Conservation (phyloP, 2,797 vertebrate species). For the Xenops minutus region DNA sequence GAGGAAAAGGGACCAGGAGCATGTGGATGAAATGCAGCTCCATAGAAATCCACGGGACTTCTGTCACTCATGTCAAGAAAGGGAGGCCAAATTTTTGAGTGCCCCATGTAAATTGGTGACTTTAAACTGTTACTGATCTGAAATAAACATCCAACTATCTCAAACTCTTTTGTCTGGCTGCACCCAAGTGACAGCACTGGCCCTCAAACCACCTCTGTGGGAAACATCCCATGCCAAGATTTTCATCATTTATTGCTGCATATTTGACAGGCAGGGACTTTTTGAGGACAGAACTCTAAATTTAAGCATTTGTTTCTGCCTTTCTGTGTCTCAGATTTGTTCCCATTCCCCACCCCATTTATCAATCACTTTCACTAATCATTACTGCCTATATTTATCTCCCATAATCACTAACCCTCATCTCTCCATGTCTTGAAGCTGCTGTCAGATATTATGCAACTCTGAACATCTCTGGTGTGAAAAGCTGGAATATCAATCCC, state of each 20-base stretch:
- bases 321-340: neutral
- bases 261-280: slow-evolving; percentile 2
- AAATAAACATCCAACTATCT: neutral
- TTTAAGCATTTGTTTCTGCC: slow-evolving; percentile 24
- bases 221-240: slow-evolving; percentile 18
- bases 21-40: fast-evolving
- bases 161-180: fast-evolving
- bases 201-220: fast-evolving
- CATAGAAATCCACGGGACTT: fast-evolving
- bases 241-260: neutral
- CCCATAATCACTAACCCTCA: neutral
- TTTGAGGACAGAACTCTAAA: slow-evolving; percentile 11
- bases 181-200: neutral
- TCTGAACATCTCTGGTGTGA: neutral
- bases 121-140: neutral
- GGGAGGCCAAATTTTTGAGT: neutral
- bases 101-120: fast-evolving
- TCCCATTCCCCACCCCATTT: neutral
- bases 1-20: neutral
- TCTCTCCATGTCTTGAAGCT: neutral
- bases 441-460: neutral
- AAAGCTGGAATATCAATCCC: neutral
- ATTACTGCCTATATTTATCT: neutral
- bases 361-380: slow-evolving; percentile 2
- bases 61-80: neutral